Conservation (phyloP, 2,797 vertebrate genomes). For the Melanotaenia maccullochi region DNA sequence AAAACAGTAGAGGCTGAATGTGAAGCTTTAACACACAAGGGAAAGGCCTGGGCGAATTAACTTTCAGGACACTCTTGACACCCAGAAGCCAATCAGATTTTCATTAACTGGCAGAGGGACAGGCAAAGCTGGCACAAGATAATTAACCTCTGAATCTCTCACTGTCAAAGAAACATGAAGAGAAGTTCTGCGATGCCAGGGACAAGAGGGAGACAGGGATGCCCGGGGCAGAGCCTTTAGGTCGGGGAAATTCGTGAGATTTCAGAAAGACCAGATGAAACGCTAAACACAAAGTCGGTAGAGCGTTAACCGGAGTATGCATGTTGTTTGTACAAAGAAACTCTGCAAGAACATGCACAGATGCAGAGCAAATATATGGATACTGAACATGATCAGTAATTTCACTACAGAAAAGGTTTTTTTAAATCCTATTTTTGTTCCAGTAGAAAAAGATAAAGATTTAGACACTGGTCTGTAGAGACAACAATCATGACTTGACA, state of each 20-base stretch:
- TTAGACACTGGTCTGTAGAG: no score
- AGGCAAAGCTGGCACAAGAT: constrained; percentile 83
- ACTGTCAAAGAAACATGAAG: constrained; percentile 73
- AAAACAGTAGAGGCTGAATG: constrained; percentile 52
- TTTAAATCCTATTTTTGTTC: no score
- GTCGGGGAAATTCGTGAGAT: constrained; percentile 63
- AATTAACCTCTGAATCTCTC: constrained; percentile 85
- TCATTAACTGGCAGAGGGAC: constrained; percentile 86
- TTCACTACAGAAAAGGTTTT: constrained; percentile 10
- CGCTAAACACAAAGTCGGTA: constrained; percentile 36
- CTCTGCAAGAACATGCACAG: constrained; percentile 3
- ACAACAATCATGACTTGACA: not conserved
- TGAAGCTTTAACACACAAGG: constrained; percentile 72
- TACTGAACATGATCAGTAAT: constrained; percentile 32
- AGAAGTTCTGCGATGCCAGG: constrained; percentile 72
- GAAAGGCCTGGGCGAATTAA: constrained; percentile 81
- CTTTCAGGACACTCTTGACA: constrained; percentile 88
- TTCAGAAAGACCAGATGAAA: constrained; percentile 42
- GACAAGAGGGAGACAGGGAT: constrained; percentile 63
- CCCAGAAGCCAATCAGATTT: constrained; percentile 87
- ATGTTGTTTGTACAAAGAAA: not conserved
- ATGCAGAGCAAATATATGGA: constrained; percentile 8
- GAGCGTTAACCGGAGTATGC: constrained; percentile 18
- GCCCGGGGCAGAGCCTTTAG: constrained; percentile 73
- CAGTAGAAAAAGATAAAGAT: no score